Evolutionary conservation across 1,140 invertebrate species (phyloP), one percentile per base, ranked within the genome.

Genomic region (Cotesia vestalis): DNA sequence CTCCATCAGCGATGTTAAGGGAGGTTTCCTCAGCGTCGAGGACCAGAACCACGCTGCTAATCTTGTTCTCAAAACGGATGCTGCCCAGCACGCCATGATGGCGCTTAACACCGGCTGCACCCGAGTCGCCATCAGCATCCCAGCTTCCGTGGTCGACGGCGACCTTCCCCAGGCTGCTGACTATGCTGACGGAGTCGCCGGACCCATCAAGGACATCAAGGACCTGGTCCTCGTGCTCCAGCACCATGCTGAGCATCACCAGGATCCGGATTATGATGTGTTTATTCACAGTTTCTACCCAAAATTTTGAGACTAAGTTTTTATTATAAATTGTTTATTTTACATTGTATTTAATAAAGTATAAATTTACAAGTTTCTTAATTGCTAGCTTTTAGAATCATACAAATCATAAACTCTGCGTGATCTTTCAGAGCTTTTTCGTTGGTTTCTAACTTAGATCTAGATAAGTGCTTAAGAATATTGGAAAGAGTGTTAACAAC

Each of bases 221-320:
- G 4, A 20, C 3, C 6, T 81, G 0, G 51, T 60, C 0, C 9
- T 80, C 0, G 72, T 82, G 0, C 6, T 81, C 0, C 61, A 75
- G 9, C 80, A 82, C 53, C 75, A 77, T 11, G 0, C 4, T 0
- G 63, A 35, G 0, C 12, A 75, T n/a, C 2, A 46, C 0, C 38
- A 20, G 0, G 53, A 79, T 36, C 70, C 66, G 1, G 1, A 75
- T 1, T 74, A 73, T 0, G 76, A 79, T 9, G 80, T 82, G 2
- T 81, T 81, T 3, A 73, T 82, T 0, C 75, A 77, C 0, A 81
- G 78, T 0, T 74, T 77, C 73, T 81, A 79, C 63, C 79, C 80
- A 20, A 20, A 20, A 20, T 20, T 20, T 1, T 20, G 20, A 20
- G 20, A 20, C 20, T 20, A 20, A 1, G 0, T 20, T 20, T 20